phyloP scores from a whole-genome alignment of 2,888 invertebrate species.

The Ectropis crepuscularia region DNA sequence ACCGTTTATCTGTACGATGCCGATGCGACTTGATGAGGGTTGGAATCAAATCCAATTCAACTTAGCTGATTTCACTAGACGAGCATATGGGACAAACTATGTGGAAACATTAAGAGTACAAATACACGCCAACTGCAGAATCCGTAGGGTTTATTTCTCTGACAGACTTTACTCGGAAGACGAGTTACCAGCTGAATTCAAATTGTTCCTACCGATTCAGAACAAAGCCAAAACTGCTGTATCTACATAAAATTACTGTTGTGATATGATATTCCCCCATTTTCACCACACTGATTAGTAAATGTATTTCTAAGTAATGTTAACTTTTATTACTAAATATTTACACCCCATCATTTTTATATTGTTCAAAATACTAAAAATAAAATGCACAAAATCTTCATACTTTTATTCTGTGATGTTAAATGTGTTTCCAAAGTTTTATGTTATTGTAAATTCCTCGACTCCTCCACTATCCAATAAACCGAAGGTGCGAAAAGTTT shows the following conservation, averaged over 20 bases:
- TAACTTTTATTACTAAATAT: slow-evolving; percentile 57
- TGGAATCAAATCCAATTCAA: slow-evolving; percentile 99
- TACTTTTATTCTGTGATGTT: slow-evolving; percentile 3
- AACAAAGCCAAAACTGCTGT: slow-evolving; percentile 87
- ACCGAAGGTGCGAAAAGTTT: too few species aligned
- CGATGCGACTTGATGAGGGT: slow-evolving; percentile 96
- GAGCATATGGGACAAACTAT: slow-evolving; percentile 98
- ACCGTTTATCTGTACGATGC: slow-evolving; percentile 99
- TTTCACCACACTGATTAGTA: slow-evolving; percentile 55
- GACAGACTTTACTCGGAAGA: slow-evolving; percentile 97
- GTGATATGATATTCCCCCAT: slow-evolving; percentile 34
- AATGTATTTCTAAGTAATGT: slow-evolving; percentile 70
- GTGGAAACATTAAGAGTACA: slow-evolving; percentile 96
- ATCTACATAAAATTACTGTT: slow-evolving; percentile 64
- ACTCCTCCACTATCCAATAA: too few species aligned
- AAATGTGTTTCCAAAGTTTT: too few species aligned
- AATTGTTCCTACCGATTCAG: slow-evolving; percentile 96
- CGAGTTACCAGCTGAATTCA: slow-evolving; percentile 97
- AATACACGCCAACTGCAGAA: slow-evolving; percentile 98
- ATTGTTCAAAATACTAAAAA: slow-evolving; percentile 38
- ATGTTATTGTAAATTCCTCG: too few species aligned
- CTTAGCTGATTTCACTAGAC: slow-evolving; percentile 95
- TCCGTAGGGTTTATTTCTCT: slow-evolving; percentile 95
- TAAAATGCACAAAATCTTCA: slow-evolving; percentile 40
- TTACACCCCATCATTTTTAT: slow-evolving; percentile 53